phyloP scores from a whole-genome alignment of 2,113 vertebrate genomes.

The Oryzias melastigma region DNA sequence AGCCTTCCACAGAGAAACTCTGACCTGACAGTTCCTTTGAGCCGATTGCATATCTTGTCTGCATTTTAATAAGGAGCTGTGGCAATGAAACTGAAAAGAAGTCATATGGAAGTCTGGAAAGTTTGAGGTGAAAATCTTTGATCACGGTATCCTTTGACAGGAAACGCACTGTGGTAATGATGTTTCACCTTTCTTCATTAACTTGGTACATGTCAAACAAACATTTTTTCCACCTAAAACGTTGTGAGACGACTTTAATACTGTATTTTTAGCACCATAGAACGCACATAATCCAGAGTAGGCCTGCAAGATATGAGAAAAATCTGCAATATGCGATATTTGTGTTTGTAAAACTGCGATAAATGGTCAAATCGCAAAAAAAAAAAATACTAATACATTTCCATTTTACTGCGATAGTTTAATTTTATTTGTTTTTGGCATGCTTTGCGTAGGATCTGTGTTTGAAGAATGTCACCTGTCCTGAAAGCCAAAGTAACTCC shows the following conservation, averaged over 20 bases:
- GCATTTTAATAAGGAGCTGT: constrained; percentile 45
- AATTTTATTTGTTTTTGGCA: too few species aligned
- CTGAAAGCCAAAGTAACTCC: too few species aligned
- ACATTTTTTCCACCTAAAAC: neutral
- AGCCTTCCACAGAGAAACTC: constrained; percentile 44
- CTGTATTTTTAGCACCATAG: too few species aligned
- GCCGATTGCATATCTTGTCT: constrained; percentile 26
- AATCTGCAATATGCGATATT: too few species aligned
- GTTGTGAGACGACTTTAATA: neutral
- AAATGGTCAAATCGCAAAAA: too few species aligned
- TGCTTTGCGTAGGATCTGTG: too few species aligned
- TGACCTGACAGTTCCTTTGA: constrained; percentile 55
- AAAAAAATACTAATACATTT: too few species aligned
- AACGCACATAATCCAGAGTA: too few species aligned
- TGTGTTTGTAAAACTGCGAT: too few species aligned
- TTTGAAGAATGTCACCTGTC: too few species aligned
- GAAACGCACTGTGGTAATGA: neutral
- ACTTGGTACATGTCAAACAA: constrained; percentile 5
- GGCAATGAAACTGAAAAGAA: constrained; percentile 16
- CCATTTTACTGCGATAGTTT: too few species aligned
- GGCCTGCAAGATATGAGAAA: too few species aligned
- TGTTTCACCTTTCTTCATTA: constrained; percentile 19
- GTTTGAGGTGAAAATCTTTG: constrained; percentile 35
- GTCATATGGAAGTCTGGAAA: constrained; percentile 13
- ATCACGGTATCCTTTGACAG: constrained; percentile 29